Evolutionary conservation across 2,797 vertebrate species (phyloP).

Genomic region (Meriones psammophilus): DNA sequence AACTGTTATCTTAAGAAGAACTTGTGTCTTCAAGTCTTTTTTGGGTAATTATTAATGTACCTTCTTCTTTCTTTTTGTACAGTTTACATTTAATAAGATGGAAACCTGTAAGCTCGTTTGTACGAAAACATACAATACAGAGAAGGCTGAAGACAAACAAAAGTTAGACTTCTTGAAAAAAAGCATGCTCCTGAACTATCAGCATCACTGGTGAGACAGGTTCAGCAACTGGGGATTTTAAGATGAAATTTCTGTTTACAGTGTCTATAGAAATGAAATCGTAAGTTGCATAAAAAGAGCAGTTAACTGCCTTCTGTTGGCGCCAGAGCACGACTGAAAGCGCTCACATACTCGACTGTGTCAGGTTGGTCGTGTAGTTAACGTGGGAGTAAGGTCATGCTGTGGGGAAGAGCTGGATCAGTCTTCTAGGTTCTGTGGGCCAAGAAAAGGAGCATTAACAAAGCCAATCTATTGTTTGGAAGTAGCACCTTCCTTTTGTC

Average conservation of each 20-base stretch:
- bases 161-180: slow-evolving; percentile 96
- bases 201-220: slow-evolving; percentile 95
- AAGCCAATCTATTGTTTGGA: slow-evolving; percentile 30
- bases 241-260: neutral
- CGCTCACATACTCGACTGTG: neutral
- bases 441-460: slow-evolving; percentile 12
- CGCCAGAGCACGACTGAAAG: neutral
- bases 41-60: slow-evolving; percentile 64
- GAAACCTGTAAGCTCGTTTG: slow-evolving; percentile 92
- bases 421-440: neutral
- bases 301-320: slow-evolving; percentile 14
- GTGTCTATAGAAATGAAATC: neutral
- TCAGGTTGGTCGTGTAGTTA: neutral
- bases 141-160: slow-evolving; percentile 89
- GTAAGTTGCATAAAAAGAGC: slow-evolving; percentile 12
- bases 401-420: neutral
- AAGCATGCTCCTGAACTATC: slow-evolving; percentile 97
- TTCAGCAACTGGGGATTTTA: slow-evolving; percentile 2
- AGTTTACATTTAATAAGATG: slow-evolving; percentile 94
- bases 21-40: neutral
- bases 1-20: neutral
- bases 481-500: neutral
- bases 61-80: slow-evolving; percentile 82
- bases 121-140: slow-evolving; percentile 90
- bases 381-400: neutral